Evolutionary conservation across 2,888 invertebrate species (phyloP), one percentile per base, ranked within the genome.

Genomic region (Lasius fuliginosus): DNA sequence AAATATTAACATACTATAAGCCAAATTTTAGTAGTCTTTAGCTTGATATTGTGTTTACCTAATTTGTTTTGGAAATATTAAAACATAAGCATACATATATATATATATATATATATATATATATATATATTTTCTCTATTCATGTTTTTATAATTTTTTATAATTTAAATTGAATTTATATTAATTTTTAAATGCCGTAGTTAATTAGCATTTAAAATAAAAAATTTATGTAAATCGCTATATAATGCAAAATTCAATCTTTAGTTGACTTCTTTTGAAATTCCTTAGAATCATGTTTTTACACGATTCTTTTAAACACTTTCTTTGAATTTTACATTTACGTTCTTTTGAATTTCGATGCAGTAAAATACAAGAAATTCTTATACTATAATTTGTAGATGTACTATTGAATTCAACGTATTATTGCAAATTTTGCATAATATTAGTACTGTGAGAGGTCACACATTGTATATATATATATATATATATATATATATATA

Each of bases 11-110:
- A 33, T 64, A 65, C 18, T 79, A 75, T 68, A 65, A 73, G 69
- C 68, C 3, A 83, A 65, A 73, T n/a, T 60, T 76, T 58, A 85
- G 53, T 69, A 82, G 33, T 64, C n/a, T 56, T 62, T 68, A 84
- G 85, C 75, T 83, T 85, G 49, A 85, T 56, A 74, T 82, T 81
- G 18, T 76, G 58, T 82, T 85, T 64, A 62, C 18, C 15, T 64
- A 56, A 53, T 53, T 53, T 85, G 46, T 76, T 64, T 27, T 68
- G 12, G 73, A 75, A 49, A 46, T 83, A 58, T 77, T 53, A n/a
- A 49, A 68, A 40, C 36, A 67, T 49, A n/a, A 40, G 18, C 2
- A 53, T 53, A 12, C 67, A 62, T 71, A 27, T 53, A 49, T 58
- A 68, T 42, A 30, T 18, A 12, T 67, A n/a, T 75, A 33, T 46